Evolutionary conservation across 2,888 invertebrate genomes (phyloP).

Genomic region (Hoplodrina ambigua): DNA sequence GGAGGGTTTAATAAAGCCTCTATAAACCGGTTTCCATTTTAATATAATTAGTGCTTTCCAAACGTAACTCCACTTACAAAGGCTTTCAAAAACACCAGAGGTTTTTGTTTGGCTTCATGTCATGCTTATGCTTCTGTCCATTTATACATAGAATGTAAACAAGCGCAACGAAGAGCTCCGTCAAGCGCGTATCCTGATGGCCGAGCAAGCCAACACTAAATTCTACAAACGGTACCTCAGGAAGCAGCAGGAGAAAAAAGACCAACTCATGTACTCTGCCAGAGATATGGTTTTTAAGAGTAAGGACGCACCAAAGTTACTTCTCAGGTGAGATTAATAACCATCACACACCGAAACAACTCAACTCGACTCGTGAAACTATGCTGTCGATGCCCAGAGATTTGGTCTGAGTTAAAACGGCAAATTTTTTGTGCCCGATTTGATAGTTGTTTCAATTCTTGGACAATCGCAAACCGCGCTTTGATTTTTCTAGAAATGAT

Average conservation of each 20-base stretch:
- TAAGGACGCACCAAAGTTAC: conserved; percentile 85
- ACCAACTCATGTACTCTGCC: conserved; percentile 81
- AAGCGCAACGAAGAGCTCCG: conserved; percentile 84
- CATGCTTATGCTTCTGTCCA: background rate
- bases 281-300: conserved; percentile 85
- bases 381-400: background rate
- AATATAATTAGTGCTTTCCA: no score
- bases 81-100: no score
- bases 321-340: conserved; percentile 76
- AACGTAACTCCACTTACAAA: no score
- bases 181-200: conserved; percentile 75
- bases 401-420: background rate
- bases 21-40: no score
- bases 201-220: conserved; percentile 79
- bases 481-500: no score
- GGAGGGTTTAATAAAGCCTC: background rate
- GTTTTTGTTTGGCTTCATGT: no score
- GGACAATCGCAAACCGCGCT: no score
- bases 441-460: no score
- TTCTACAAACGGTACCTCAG: conserved; percentile 83
- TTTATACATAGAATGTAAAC: conserved; percentile 79
- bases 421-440: background rate
- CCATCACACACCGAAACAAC: background rate
- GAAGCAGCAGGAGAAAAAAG: conserved; percentile 76
- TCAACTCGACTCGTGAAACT: background rate